Conservation (phyloP, 1,140 invertebrate genomes). For the Apis cerana region DNA sequence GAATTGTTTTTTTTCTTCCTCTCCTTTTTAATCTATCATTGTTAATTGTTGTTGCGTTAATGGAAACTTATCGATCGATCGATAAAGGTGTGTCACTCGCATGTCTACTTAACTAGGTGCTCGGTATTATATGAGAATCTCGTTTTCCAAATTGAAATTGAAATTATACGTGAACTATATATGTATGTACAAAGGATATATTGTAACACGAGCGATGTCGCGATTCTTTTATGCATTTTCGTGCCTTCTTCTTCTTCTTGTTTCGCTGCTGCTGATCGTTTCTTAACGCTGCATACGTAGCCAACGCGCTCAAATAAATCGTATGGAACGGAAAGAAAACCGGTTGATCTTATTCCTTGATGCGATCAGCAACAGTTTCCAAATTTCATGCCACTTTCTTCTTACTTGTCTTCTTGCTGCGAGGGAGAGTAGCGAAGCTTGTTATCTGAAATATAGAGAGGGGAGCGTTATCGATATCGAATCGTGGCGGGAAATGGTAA, state of each 20-base stretch:
- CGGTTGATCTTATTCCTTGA: constrained; percentile 70
- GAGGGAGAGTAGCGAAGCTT: constrained; percentile 82
- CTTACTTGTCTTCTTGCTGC: constrained; percentile 81
- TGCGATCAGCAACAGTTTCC: constrained; percentile 64
- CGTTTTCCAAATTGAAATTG: neutral
- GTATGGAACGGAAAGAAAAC: constrained; percentile 24
- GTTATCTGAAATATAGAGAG: constrained; percentile 80
- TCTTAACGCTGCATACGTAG: constrained; percentile 1
- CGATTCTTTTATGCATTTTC: constrained; percentile 10
- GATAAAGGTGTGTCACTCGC: neutral
- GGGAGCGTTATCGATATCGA: neutral
- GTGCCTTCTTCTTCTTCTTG: neutral
- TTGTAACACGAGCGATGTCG: constrained; percentile 23
- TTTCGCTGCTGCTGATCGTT: constrained; percentile 51
- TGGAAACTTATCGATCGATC: constrained; percentile 1
- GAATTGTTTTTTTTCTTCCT: neutral
- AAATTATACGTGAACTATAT: neutral
- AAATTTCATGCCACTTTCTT: constrained; percentile 79
- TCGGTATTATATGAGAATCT: constrained; percentile 7
- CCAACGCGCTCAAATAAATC: constrained; percentile 13
- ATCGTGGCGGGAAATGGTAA: too few species aligned
- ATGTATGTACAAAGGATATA: constrained; percentile 20
- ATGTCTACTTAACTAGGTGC: neutral
- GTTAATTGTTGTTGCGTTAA: neutral
- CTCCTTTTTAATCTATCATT: neutral